A percentile compares a stretch with the other conserved stretches of the same genome.
phyloP scores from a whole-genome alignment of 1,140 invertebrate species.

The Drosophila kepulauana region DNA sequence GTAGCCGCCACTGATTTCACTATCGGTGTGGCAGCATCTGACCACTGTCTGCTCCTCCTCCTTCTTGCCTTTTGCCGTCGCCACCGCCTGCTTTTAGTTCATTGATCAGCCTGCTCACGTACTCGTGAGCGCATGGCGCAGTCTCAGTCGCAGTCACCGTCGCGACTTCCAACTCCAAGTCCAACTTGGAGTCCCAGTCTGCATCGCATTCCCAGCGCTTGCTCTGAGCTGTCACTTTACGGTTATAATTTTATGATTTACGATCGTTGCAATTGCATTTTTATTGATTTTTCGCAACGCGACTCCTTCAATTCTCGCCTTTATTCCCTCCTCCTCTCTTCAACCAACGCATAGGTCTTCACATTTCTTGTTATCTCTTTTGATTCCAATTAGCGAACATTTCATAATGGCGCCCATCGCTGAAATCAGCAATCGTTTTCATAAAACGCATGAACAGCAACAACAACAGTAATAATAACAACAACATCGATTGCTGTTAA shows the following conservation, averaged over 20 bases:
- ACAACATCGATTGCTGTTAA: not conserved
- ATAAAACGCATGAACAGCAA: not conserved
- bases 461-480: not conserved
- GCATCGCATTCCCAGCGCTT: constrained; percentile 75
- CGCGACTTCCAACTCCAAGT: constrained; percentile 27
- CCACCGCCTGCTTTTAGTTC: constrained; percentile 12
- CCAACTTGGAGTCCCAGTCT: not conserved
- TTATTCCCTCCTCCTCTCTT: not conserved
- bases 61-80: not conserved
- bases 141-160: constrained; percentile 39
- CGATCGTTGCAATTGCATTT: constrained; percentile 79
- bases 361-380: constrained; percentile 15
- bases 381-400: constrained; percentile 21
- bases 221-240: constrained; percentile 83
- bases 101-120: constrained; percentile 50
- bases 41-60: not conserved
- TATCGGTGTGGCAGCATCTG: constrained; percentile 60
- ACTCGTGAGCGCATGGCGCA: constrained; percentile 44
- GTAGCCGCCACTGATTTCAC: constrained; percentile 49
- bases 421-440: not conserved
- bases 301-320: constrained; percentile 14
- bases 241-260: constrained; percentile 84
- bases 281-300: constrained; percentile 78
- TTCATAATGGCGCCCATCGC: constrained; percentile 21
- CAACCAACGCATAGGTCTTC: not conserved